Percentiles rank a stretch among this genome's conserved stretches.
Conservation (phyloP, 2,113 vertebrate genomes). For the Hyperopisus bebe region DNA sequence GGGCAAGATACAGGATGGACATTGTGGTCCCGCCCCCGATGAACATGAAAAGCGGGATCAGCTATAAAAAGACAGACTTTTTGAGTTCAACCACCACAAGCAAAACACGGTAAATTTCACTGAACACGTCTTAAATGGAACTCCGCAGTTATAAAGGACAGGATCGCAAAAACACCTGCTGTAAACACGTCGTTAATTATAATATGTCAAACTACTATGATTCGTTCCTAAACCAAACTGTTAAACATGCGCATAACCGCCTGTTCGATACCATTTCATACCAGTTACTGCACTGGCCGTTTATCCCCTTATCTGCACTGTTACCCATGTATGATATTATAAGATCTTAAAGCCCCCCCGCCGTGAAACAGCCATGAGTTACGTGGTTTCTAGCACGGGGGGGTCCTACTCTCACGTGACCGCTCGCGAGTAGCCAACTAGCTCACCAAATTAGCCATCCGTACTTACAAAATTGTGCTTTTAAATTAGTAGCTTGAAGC, state of each 20-base stretch:
- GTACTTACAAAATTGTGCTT: not conserved
- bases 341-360: not conserved
- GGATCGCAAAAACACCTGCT: not conserved
- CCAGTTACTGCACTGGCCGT: not conserved
- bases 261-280: not conserved
- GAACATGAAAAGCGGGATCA: constrained; percentile 88
- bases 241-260: not conserved
- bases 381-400: not conserved
- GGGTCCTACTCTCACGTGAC: not conserved
- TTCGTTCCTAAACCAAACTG: not conserved
- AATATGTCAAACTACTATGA: not conserved
- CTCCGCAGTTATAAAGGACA: not conserved
- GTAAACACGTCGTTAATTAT: not conserved
- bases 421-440: not conserved
- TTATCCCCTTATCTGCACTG: not conserved
- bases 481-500: not conserved
- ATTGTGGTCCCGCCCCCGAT: constrained; percentile 75
- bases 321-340: not conserved
- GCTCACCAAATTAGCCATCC: not conserved
- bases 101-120: not conserved
- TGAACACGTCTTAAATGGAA: not conserved
- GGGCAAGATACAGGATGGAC: constrained; percentile 65
- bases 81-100: not conserved
- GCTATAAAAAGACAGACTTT: constrained; percentile 45
- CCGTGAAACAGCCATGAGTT: not conserved